Percentiles rank a stretch among this genome's conserved stretches.
Evolutionary conservation across 2,113 vertebrate genomes (phyloP).

Genomic region (Engraulis encrasicolus): DNA sequence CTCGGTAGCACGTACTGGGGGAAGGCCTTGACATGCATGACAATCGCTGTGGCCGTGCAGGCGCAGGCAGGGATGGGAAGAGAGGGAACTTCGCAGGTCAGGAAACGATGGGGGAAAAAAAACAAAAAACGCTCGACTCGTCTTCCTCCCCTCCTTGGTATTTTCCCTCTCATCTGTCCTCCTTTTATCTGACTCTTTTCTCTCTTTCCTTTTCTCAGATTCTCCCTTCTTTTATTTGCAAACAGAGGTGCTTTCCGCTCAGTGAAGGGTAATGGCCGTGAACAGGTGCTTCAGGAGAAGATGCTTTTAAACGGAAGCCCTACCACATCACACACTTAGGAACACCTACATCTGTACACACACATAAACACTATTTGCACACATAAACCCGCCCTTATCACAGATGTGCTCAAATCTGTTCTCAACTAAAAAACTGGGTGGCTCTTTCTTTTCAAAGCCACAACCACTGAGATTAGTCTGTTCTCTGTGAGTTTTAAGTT

Average conservation of each 20-base stretch:
- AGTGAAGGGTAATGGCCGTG: not conserved
- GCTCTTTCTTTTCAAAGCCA: no score
- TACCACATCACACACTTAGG: slow-evolving; percentile 9
- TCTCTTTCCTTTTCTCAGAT: slow-evolving; percentile 20
- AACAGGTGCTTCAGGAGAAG: not conserved
- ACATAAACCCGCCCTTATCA: no score
- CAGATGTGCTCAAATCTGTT: no score
- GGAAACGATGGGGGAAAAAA: slow-evolving; percentile 49
- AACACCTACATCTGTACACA: not conserved
- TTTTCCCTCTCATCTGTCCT: slow-evolving; percentile 60
- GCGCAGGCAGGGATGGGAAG: slow-evolving; percentile 21
- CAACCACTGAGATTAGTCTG: no score
- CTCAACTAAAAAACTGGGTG: no score
- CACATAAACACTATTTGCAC: not conserved
- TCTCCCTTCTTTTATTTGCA: not conserved
- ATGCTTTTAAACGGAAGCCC: not conserved
- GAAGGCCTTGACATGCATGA: slow-evolving; percentile 33
- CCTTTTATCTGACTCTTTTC: slow-evolving; percentile 27
- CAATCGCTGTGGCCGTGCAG: not conserved
- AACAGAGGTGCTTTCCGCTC: not conserved
- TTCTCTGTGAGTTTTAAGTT: no score
- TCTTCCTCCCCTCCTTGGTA: slow-evolving; percentile 61
- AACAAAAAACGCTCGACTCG: not conserved
- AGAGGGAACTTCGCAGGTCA: slow-evolving; percentile 63
- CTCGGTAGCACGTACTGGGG: slow-evolving; percentile 35